These are phyloP conservation scores for Porites divaricata DNA, from an alignment of 92 coral and sea anemone species.

Conservation along the genomic window DNA sequence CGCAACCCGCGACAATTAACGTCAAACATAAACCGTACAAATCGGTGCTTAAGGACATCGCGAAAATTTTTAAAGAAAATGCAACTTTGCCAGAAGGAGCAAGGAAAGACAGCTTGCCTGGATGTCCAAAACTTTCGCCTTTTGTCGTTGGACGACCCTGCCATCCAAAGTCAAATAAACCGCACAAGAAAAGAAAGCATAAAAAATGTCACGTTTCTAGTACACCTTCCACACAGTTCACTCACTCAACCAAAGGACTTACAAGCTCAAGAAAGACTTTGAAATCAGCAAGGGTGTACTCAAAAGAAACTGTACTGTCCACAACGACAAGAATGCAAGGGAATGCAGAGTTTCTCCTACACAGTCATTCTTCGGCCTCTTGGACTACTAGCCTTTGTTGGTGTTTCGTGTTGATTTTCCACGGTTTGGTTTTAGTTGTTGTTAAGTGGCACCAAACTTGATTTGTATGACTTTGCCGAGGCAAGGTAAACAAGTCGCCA, in stretches of 20 bases:
- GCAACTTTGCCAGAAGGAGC: slow-evolving; percentile 71
- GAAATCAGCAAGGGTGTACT: not conserved
- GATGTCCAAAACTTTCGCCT: slow-evolving; percentile 47
- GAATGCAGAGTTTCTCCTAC: not conserved
- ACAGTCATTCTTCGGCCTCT: slow-evolving; percentile 15
- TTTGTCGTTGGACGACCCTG: slow-evolving; percentile 9
- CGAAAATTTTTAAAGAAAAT: slow-evolving; percentile 58
- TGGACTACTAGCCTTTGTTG: slow-evolving; percentile 42
- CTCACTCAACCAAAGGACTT: slow-evolving; percentile 13
- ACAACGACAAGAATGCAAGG: slow-evolving; percentile 13
- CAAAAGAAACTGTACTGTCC: slow-evolving; percentile 6
- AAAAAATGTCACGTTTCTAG: slow-evolving; percentile 42
- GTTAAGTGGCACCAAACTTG: slow-evolving; percentile 71
- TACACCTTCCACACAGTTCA: slow-evolving; percentile 20
- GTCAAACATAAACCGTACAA: slow-evolving; percentile 49
- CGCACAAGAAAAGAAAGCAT: slow-evolving; percentile 49
- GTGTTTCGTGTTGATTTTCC: slow-evolving; percentile 65
- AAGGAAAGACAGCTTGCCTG: slow-evolving; percentile 45
- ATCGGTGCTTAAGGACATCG: slow-evolving; percentile 64
- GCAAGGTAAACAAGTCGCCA: slow-evolving; percentile 53
- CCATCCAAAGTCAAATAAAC: slow-evolving; percentile 53
- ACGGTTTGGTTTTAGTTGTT: slow-evolving; percentile 53
- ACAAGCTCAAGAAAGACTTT: not conserved
- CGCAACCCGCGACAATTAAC: slow-evolving; percentile 71
- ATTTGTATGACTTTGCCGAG: slow-evolving; percentile 52